These are phyloP conservation scores for Oreotrochilus melanogaster DNA, from an alignment of 2,113 vertebrate species.

Conservation along the genomic window DNA sequence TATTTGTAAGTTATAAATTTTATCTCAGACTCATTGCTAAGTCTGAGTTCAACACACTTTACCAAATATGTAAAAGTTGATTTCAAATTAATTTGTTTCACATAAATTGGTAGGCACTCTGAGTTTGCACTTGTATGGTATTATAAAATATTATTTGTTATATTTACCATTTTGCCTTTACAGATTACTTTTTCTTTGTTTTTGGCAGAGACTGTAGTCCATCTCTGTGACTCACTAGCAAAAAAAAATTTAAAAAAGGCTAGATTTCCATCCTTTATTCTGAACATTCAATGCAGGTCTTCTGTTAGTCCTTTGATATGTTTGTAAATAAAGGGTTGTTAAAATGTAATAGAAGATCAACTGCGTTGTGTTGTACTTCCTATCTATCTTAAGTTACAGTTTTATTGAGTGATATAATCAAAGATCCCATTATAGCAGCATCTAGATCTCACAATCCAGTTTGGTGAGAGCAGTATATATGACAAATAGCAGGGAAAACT, in stretches of 20 bases:
- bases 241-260: not conserved
- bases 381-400: not conserved
- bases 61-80: not conserved
- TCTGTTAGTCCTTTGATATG: not conserved
- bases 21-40: not conserved
- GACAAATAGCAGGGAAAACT: slow-evolving; percentile 25
- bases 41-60: not conserved
- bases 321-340: not conserved
- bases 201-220: not conserved
- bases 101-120: not conserved
- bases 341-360: not conserved
- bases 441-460: not conserved
- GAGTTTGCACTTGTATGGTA: not conserved
- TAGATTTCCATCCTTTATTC: not conserved
- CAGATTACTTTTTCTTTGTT: not conserved
- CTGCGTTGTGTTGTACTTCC: not conserved
- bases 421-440: not conserved
- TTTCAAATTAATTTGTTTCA: not conserved
- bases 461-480: not conserved
- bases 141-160: not conserved
- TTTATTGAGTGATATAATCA: slow-evolving; percentile 33
- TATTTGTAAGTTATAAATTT: not conserved
- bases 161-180: not conserved
- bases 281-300: not conserved
- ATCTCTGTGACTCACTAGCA: not conserved